Base-by-base conservation (phyloP, 1,140 invertebrate genomes). In the Psix sp. region DNA sequence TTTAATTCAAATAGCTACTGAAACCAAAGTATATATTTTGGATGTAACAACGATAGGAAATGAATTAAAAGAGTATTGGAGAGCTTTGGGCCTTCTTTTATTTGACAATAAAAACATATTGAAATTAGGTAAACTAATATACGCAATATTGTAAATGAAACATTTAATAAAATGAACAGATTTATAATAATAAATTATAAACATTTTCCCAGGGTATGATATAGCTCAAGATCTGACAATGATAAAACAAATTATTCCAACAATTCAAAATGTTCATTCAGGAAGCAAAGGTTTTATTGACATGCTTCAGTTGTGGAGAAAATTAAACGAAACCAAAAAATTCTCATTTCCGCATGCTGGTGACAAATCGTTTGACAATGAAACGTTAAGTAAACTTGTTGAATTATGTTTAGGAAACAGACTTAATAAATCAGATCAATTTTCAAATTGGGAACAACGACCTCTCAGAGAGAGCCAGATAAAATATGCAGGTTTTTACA, bases 371-470 rank as follows among this genome's bases (percentile, higher is more conserved):
- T 82, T 83, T 51, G 82, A 45, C 18, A 88, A 76, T 65, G 84
- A 87, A 45, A 89, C 91, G 48, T 80, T 96, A 10, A 92, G 91
- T 78, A 90, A 91, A 76, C 83, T 96, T 33, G 93, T 94, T 0
- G 88, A 92, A 67, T 83, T 90, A 13, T 93, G 92, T 80, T 87
- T 95, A 68, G 94, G 94, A 9, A 83, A 89, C 49, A 90, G 91
- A 16, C 80, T 96, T 0, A 90, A 94, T 81, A 96, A 96, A 85
- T 88, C 89, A 3, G 93, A 96, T 83, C 94, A 95, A 75, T 94
- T 95, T 87, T 95, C 94, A 0, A 93, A 96, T 86, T 96, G 95
- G 95, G 93, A 95, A 79, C 88, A 90, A 60, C 88, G 95, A 78
- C 95, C 95, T 15, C 82, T 96, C 16, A 84, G 94, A 52, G 80